Evolutionary conservation across 2,888 invertebrate species (phyloP), one percentile per base, ranked within the genome.

Genomic region (Sphecodes monilicornis): DNA sequence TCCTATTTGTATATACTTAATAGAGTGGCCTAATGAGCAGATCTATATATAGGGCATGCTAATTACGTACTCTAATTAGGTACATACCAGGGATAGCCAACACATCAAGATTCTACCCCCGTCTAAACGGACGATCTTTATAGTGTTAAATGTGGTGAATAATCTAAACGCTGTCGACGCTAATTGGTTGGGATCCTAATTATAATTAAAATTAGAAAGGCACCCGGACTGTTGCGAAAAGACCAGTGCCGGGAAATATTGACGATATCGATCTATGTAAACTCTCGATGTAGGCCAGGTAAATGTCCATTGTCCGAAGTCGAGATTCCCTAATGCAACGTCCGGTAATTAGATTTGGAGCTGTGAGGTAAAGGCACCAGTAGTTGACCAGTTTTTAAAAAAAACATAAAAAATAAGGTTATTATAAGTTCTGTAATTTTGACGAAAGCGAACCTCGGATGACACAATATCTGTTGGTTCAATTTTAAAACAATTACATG

Each of bases 31-130:
- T 68, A 68, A 68, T 68, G 71, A 71, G 46, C 43, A 16, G 13
- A 29, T 11, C 46, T 71, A 46, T 29, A 32, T 46, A 50, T 50
- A 46, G 46, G 22, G 22, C 46, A 71, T 50, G 32, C 32, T 50
- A 50, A 71, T 50, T 50, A 71, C 71, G 71, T 71, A 46, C 32
- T 46, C 46, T 50, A 50, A 71, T 71, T 71, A 71, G 46, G 46
- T 70, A 71, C 71, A 50, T 50, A 71, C 71, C 71, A 32, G 46
- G 46, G 32, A 32, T 71, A 71, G 71, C 71, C 41, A 64, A 29
- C 57, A 43, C 71, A 32, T 50, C 71, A 50, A 46, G 71, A 32
- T 29, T 71, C 29, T 50, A 50, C n/a, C 71, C 46, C 18, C 18
- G 46, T 29, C 71, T 46, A 43, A 70, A 46, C 46, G 18, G 26